These are phyloP conservation scores for Mormyrus proboscirostris DNA, from an alignment of 2,797 vertebrate genomes.

Conservation along the genomic window DNA sequence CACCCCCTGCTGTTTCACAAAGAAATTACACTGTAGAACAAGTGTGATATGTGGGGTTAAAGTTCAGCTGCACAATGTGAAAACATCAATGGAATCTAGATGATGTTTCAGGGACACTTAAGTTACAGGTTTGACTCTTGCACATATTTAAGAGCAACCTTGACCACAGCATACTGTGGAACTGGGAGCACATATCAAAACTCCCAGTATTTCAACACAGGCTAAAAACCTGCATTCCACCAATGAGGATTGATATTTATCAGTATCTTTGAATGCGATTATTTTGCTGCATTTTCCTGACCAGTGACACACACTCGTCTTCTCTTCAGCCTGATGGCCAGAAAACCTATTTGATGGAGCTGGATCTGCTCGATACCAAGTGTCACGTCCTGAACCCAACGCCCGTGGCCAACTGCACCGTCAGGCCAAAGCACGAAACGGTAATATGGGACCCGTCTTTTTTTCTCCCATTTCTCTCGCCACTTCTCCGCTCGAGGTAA, in stretches of 20 bases:
- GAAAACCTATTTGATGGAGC: conserved; percentile 48
- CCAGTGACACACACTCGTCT: neutral
- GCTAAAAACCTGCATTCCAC: neutral
- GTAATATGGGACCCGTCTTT: conserved; percentile 42
- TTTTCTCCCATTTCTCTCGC: neutral
- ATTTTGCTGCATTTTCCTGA: neutral
- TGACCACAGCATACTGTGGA: neutral
- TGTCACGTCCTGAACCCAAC: conserved; percentile 65
- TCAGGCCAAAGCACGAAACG: conserved; percentile 53
- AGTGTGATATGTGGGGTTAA: neutral
- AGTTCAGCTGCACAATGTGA: neutral
- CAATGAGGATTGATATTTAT: neutral
- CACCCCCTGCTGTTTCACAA: neutral
- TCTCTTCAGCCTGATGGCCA: conserved; percentile 43
- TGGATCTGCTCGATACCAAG: conserved; percentile 64
- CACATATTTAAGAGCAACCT: neutral
- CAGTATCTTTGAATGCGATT: neutral
- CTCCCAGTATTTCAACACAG: neutral
- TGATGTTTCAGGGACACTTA: neutral
- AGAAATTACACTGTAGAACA: neutral
- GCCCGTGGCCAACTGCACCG: conserved; percentile 57
- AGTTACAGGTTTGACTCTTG: neutral
- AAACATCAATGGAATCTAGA: neutral
- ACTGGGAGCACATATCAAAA: neutral
- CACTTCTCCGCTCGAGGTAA: too few relatives aligned